Evolutionary conservation across 2,797 vertebrate species (phyloP).

Genomic region (Halcyon chelicuti): DNA sequence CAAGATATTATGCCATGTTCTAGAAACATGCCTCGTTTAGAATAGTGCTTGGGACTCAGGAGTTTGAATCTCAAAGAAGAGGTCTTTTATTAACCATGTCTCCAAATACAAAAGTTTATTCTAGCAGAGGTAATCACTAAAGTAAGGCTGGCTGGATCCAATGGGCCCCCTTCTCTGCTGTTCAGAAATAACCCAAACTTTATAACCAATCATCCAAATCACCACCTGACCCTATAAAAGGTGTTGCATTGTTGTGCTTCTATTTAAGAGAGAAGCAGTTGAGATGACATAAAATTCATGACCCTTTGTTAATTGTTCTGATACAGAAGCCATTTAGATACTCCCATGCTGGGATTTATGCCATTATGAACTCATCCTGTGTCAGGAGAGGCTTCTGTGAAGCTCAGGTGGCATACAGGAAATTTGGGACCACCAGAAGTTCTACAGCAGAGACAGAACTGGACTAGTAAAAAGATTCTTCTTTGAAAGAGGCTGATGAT

Average conservation of each 20-base stretch:
- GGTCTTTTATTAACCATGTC: not conserved
- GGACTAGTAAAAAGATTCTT: not conserved
- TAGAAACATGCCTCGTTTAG: not conserved
- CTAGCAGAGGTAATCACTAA: not conserved
- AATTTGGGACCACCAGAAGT: not conserved
- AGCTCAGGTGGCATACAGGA: not conserved
- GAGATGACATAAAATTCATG: not conserved
- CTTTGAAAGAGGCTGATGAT: not conserved
- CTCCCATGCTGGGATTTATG: not conserved
- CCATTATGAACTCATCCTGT: not conserved
- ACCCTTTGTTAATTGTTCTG: not conserved
- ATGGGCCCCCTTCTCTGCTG: not conserved
- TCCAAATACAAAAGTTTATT: not conserved
- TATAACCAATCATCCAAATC: not conserved
- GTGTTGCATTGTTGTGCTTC: not conserved
- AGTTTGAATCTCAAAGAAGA: not conserved
- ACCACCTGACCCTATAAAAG: too few species aligned
- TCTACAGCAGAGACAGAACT: not conserved
- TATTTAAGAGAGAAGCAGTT: not conserved
- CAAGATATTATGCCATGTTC: not conserved
- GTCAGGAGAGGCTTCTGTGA: not conserved
- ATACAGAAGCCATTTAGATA: not conserved
- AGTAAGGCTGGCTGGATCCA: not conserved
- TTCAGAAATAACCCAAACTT: not conserved
- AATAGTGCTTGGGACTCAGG: not conserved